A percentile compares a stretch with the other conserved stretches of the same genome.
Evolutionary conservation across 2,113 vertebrate species (phyloP).

Genomic region (Aramus guarauna): DNA sequence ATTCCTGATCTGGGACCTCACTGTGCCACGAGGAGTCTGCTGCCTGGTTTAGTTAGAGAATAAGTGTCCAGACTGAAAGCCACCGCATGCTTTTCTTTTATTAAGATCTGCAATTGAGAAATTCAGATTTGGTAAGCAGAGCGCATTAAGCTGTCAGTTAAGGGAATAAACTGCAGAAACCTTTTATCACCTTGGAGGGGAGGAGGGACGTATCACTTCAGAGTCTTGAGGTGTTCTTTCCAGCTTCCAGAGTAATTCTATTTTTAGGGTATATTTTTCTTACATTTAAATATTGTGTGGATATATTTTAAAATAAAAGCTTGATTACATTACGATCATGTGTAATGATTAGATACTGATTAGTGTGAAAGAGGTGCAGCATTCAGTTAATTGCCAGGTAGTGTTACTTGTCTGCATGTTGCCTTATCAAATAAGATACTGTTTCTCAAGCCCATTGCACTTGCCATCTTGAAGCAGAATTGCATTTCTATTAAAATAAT

Average conservation of each 20-base stretch:
- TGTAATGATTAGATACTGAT: not conserved
- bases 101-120: not conserved
- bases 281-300: not conserved
- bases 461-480: not conserved
- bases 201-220: not conserved
- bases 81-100: not conserved
- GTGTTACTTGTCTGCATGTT: not conserved
- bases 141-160: not conserved
- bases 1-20: not conserved
- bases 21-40: not conserved
- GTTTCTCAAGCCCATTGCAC: not conserved
- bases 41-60: not conserved
- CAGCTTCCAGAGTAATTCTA: not conserved
- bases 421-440: not conserved
- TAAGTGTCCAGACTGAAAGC: not conserved
- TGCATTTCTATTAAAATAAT: not conserved
- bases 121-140: not conserved
- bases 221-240: not conserved
- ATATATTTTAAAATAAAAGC: not conserved
- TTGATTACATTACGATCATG: not conserved
- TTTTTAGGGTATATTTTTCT: not conserved
- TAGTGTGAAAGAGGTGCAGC: not conserved
- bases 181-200: not conserved
- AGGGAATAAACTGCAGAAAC: not conserved
- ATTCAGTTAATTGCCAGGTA: not conserved